phyloP scores from a whole-genome alignment of 2,888 invertebrate genomes.

The Nomada flava region DNA sequence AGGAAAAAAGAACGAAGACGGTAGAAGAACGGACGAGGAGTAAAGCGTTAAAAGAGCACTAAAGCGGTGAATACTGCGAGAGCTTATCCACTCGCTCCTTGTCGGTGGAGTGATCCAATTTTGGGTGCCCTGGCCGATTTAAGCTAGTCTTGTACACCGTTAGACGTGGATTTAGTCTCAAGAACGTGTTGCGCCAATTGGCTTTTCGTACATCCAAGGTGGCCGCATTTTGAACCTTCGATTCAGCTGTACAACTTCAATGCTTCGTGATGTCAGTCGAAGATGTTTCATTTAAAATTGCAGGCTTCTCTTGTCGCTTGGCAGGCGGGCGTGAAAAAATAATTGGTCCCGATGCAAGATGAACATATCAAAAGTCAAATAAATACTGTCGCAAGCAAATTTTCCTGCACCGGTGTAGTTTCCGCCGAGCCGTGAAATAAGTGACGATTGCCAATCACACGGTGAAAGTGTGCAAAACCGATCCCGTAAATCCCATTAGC shows the following conservation, averaged over 20 bases:
- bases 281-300: too few relatives aligned
- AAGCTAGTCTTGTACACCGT: conserved; percentile 25
- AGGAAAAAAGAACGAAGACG: not conserved
- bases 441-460: conserved; percentile 17
- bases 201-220: not conserved
- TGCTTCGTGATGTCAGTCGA: too few relatives aligned
- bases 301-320: too few relatives aligned
- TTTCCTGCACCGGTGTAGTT: not conserved
- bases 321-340: too few relatives aligned
- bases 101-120: conserved; percentile 49
- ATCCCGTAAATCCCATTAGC: conserved; percentile 52
- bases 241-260: not conserved
- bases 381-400: not conserved
- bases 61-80: conserved; percentile 31
- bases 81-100: conserved; percentile 41
- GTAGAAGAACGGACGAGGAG: conserved; percentile 15
- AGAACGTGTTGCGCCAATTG: not conserved
- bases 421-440: not conserved
- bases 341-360: not conserved
- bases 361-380: not conserved
- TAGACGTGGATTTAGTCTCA: conserved; percentile 3
- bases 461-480: conserved; percentile 28
- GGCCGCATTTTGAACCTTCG: not conserved
- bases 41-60: conserved; percentile 35
- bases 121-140: conserved; percentile 31